Conservation (phyloP, 2,888 invertebrate genomes). For the Caradrina kadenii region DNA sequence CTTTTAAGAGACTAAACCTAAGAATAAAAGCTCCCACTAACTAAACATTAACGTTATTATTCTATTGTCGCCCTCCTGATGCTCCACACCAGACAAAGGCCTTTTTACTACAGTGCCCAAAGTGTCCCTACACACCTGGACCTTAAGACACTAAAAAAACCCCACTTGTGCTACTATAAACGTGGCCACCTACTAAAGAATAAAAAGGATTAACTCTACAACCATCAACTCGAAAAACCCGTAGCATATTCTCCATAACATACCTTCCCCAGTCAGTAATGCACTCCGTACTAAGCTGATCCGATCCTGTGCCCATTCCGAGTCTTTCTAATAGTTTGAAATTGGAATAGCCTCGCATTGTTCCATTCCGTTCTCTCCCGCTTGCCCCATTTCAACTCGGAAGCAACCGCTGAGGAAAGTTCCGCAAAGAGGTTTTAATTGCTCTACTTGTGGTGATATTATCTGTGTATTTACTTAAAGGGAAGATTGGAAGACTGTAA, state of each 20-base stretch:
- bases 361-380: slow-evolving; percentile 40
- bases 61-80: not conserved
- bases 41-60: not conserved
- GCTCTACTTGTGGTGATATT: slow-evolving; percentile 49
- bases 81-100: not conserved
- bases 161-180: no score
- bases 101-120: not conserved
- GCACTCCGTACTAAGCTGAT: slow-evolving; percentile 17
- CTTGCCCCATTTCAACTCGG: slow-evolving; percentile 53
- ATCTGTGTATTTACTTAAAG: slow-evolving; percentile 30
- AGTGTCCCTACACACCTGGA: no score
- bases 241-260: slow-evolving; percentile 6
- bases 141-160: no score
- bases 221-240: no score
- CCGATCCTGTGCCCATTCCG: slow-evolving; percentile 41
- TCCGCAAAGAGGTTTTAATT: slow-evolving; percentile 54
- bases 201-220: no score
- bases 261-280: slow-evolving; percentile 7
- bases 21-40: no score
- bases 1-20: not conserved
- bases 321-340: slow-evolving; percentile 63
- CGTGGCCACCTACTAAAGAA: no score
- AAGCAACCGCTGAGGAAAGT: slow-evolving; percentile 39
- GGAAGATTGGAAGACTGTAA: not conserved
- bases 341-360: slow-evolving; percentile 64